Base-by-base conservation (phyloP, 2,888 invertebrate genomes). In the Nephrotoma guestfalica region DNA sequence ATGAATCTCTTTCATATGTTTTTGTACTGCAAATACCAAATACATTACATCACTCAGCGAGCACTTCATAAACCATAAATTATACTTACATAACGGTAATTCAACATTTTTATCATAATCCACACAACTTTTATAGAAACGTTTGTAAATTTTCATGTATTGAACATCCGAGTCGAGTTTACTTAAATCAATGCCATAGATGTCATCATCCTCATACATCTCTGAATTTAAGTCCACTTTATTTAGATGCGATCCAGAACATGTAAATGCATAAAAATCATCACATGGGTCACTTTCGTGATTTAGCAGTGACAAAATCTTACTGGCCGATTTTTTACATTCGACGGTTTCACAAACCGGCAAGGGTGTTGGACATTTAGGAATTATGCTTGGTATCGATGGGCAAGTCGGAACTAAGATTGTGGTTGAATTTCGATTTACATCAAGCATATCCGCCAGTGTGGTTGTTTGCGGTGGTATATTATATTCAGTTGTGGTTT, bases 311-410 rank as follows among this genome's bases (percentile, higher is more conserved):
- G 51, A 40, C 6, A 57, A 45, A 6, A 57, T 41, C 57, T 86
- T 86, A 47, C 86, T 86, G 6, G 86, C 40, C 18, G 86, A 51
- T 51, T 86, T 51, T 86, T 41, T 57, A 86, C 86, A 86, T 41
- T 84, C 84, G 11, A 84, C 15, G 7, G 84, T 84, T n/a, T 84
- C 41, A 11, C 84, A 84, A 84, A 42, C 42, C 6, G 84, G 84
- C 7, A 15, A 6, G 2, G 84, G 42, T 2, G 41, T 15, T 84
- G 84, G 42, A 42, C 84, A 84, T 84, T 4, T 13, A 0, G 84
- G 2, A 84, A 41, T n/a, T 41, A 84, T 6, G 15, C 41, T 84
- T 41, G n/a, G 11, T 42, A 41, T 9, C 7, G 84, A 2, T 15
- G 42, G 42, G 41, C 41, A 84, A 41, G 84, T 42, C 41, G 84